These are phyloP conservation scores for Sarcophaga peregrina DNA, from an alignment of 1,140 invertebrate species.

Conservation along the genomic window DNA sequence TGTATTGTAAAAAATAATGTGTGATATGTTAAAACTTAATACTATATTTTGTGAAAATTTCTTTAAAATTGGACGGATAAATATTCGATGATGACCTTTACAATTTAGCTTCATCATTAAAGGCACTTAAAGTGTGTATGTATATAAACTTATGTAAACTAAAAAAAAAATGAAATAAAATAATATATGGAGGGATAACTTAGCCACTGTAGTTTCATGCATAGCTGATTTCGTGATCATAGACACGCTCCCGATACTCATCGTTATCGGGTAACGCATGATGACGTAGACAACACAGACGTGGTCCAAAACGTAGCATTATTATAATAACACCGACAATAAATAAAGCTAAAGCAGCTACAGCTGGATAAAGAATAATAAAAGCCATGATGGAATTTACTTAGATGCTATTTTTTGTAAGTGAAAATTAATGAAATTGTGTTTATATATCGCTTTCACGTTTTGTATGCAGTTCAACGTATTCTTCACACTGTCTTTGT, in stretches of 20 bases:
- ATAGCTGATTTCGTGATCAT: constrained; percentile 74
- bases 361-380: constrained; percentile 79
- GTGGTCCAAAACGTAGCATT: constrained; percentile 77
- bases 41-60: constrained; percentile 2
- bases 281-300: constrained; percentile 76
- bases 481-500: constrained; percentile 70
- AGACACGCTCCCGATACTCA: constrained; percentile 73
- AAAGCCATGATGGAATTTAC: constrained; percentile 70
- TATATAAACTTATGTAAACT: background rate
- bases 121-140: background rate
- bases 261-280: constrained; percentile 71
- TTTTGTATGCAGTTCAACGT: constrained; percentile 78
- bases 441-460: constrained; percentile 83
- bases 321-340: constrained; percentile 79
- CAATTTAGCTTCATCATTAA: background rate
- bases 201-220: constrained; percentile 54
- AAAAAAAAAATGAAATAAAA: too few species aligned
- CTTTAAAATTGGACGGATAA: background rate
- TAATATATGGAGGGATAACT: background rate
- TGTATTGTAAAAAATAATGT: too few species aligned
- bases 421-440: background rate
- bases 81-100: too few species aligned
- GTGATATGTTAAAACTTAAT: constrained; percentile 1
- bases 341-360: constrained; percentile 77
- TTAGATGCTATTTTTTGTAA: constrained; percentile 42